Percentiles rank a stretch among this genome's conserved stretches.
These are phyloP conservation scores for Chrysopilus asiliformis DNA, from an alignment of 2,888 invertebrate species.

Conservation along the genomic window DNA sequence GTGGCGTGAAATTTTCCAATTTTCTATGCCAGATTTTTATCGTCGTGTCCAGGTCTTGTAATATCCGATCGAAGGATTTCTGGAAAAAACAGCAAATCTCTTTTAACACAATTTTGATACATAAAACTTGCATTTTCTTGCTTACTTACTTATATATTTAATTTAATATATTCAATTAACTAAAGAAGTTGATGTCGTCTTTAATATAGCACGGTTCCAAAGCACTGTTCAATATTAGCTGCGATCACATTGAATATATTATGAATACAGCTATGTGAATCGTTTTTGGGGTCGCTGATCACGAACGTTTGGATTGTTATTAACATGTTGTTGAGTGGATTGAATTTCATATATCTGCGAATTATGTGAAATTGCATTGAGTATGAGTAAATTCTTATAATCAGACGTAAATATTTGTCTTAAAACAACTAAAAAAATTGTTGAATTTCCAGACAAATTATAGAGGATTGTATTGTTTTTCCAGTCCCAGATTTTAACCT, in stretches of 20 bases:
- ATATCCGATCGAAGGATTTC: slow-evolving; percentile 5
- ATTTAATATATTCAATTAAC: too few relatives aligned
- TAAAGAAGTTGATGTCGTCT: slow-evolving; percentile 5
- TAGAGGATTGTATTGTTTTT: slow-evolving; percentile 5
- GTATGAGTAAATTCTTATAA: too few relatives aligned
- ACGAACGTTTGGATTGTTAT: slow-evolving; percentile 7
- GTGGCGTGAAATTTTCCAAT: slow-evolving; percentile 1
- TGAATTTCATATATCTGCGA: slow-evolving; percentile 9
- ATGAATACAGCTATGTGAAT: not conserved
- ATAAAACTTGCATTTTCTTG: too few relatives aligned
- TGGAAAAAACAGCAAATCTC: too few relatives aligned
- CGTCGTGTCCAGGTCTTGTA: slow-evolving; percentile 4
- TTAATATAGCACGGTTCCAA: slow-evolving; percentile 5
- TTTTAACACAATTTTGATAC: too few relatives aligned
- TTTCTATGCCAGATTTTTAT: slow-evolving; percentile 7
- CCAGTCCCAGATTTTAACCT: slow-evolving; percentile 9
- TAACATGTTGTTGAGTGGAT: slow-evolving; percentile 7
- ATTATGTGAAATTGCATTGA: too few relatives aligned
- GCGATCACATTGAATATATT: slow-evolving; percentile 8
- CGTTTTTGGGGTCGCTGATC: too few relatives aligned
- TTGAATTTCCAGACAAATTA: slow-evolving; percentile 6
- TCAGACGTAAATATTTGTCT: not conserved
- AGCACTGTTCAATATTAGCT: slow-evolving; percentile 5
- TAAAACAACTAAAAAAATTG: slow-evolving; percentile 1
- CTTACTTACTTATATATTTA: too few relatives aligned